Evolutionary conservation across 2,888 invertebrate genomes (phyloP), one percentile per base, ranked within the genome.

Genomic region (Tipula confusa): DNA sequence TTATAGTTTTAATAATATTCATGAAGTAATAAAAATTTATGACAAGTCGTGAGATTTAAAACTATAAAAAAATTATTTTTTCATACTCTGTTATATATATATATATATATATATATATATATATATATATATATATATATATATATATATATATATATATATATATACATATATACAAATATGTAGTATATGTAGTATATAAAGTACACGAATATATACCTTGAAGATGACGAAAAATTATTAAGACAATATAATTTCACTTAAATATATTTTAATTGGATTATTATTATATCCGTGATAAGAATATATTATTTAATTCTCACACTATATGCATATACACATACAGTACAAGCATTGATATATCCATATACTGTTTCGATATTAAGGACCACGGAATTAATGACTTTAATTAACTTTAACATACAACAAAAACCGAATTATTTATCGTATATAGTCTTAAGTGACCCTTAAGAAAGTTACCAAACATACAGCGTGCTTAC

Each of bases 31-130:
- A 64, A 64, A 64, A 64, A 24, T 64, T 7, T 64, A 64, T 64
- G 24, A 64, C 64, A 64, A 64, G 64, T 64, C 64, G 64, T 64
- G 64, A 64, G 64, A 64, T 64, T 64, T 7, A 64, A 64, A 64
- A 64, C 24, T 64, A 64, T 64, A 64, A 64, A 18, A 48, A 48
- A 64, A 64, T 24, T 6, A 64, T 64, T 24, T 43, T 43, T 64
- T 64, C 64, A 24, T 24, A 24, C 64, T 64, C 64, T 24, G 15
- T n/a, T 64, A 64, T 64, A 24, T 9, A 24, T 64, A 64, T 24
- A 24, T 9, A 9, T 15, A 18, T 24, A 9, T 64, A 64, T 11
- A 11, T 4, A 3, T 24, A 64, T 43, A n/a, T 7, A 36, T 36
- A 7, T 36, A 36, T 36, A 36, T 6, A 36, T 36, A 6, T 36